Evolutionary conservation across 2,113 vertebrate species (phyloP), one percentile per base, ranked within the genome.

Genomic region (Picathartes gymnocephalus): DNA sequence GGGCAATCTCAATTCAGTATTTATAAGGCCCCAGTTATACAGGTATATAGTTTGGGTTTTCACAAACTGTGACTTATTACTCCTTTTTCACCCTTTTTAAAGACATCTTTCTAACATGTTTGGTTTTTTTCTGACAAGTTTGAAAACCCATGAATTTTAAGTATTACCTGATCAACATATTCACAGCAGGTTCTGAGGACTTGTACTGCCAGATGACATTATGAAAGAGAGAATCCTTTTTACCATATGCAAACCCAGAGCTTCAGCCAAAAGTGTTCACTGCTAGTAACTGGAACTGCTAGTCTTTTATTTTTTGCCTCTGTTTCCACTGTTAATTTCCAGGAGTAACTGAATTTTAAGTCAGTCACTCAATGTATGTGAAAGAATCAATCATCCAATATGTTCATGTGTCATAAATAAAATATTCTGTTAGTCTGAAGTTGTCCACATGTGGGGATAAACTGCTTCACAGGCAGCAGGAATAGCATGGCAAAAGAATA

Each of bases 141-240:
- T 82, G 33, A 87, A 90, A 93, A 93, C 50, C 0, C 11, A 22
- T 20, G 2, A 33, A 50, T 62, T 73, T 81, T 19, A 89, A 72
- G 12, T 37, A 25, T 16, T 16, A 14, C 6, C 15, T 78, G 64
- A 83, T 6, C 25, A 61, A 7, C 11, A 5, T 22, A 27, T 50
- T 80, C 28, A 48, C 40, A 66, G n/a, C 7, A 64, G 48, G 6
- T 78, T 81, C 48, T 74, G 22, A 85, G 28, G 14, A 64, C 18
- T 33, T 0, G 0, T 33, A 44, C 23, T 68, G 7, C 2, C 54
- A 76, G n/a, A 25, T 45, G 17, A n/a, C 16, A n/a, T 23, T 58
- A 48, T n/a, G 21, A 54, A 27, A 88, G 10, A 51, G 15, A 50
- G 15, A 25, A 84, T 22, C 11, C 16, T 33, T 90, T 89, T 64